These are phyloP conservation scores for Hemiscyllium ocellatum DNA, from an alignment of 2,113 vertebrate species.

Conservation along the genomic window DNA sequence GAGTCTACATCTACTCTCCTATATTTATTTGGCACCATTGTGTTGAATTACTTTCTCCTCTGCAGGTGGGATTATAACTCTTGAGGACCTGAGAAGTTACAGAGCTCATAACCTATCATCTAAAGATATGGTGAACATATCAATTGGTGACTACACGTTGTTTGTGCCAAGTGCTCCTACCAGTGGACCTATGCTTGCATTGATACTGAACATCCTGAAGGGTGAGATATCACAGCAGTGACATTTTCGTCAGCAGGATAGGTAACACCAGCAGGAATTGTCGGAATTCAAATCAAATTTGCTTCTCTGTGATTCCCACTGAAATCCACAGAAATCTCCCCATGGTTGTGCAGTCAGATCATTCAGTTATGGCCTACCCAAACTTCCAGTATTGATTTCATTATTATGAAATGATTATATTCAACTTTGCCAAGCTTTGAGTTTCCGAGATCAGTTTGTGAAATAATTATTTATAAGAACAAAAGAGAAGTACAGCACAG, in stretches of 20 bases:
- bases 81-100: slow-evolving; percentile 76
- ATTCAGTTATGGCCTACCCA: not conserved
- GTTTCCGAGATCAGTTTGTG: not conserved
- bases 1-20: not conserved
- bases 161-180: slow-evolving; percentile 69
- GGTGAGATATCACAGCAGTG: slow-evolving; percentile 51
- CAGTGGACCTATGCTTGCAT: slow-evolving; percentile 78
- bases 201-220: slow-evolving; percentile 85
- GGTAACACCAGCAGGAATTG: not conserved
- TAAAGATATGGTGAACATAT: slow-evolving; percentile 59
- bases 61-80: slow-evolving; percentile 79
- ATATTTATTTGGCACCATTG: not conserved
- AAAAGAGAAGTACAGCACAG: not conserved
- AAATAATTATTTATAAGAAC: not conserved
- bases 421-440: not conserved
- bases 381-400: not conserved
- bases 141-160: slow-evolving; percentile 66
- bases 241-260: not conserved
- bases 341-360: not conserved
- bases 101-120: slow-evolving; percentile 52
- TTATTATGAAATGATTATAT: not conserved
- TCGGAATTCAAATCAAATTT: not conserved
- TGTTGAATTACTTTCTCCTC: slow-evolving; percentile 38
- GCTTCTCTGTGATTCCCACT: not conserved
- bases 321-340: not conserved